Percentiles rank a stretch among this genome's conserved stretches.
Evolutionary conservation across 35 echinoderm and acorn worm species (phyloP).

Genomic region (Patiria miniata): DNA sequence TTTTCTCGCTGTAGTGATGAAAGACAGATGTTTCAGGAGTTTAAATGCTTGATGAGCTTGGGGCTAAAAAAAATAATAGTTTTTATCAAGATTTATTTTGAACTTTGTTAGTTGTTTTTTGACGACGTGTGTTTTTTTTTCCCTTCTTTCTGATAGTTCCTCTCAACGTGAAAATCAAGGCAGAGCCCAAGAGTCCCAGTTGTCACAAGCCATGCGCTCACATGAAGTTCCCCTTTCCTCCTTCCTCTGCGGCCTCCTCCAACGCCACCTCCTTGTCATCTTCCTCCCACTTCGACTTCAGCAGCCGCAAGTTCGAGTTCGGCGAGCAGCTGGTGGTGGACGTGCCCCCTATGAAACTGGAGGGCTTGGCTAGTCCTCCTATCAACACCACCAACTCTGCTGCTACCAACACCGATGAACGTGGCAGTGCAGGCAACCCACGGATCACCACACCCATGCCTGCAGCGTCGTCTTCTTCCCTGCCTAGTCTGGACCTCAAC

Average conservation of each 20-base stretch:
- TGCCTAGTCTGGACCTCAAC: conserved; percentile 50
- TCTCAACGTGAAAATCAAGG: conserved; percentile 70
- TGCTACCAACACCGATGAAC: background rate
- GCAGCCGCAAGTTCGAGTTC: conserved; percentile 52
- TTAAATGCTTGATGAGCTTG: too few species aligned
- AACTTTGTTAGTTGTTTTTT: background rate
- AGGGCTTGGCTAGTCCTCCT: conserved; percentile 18
- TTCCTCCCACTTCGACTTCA: conserved; percentile 51
- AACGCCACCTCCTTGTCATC: conserved; percentile 11
- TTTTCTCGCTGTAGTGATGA: too few species aligned
- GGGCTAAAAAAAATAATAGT: too few species aligned
- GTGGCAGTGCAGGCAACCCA: background rate
- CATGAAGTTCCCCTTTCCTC: conserved; percentile 51
- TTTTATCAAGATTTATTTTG: background rate
- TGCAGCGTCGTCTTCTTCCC: background rate
- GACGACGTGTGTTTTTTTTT: conserved; percentile 1
- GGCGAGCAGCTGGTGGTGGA: conserved; percentile 72
- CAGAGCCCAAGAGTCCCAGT: conserved; percentile 64
- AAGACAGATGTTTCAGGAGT: too few species aligned
- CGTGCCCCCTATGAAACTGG: conserved; percentile 37
- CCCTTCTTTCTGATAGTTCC: conserved; percentile 56
- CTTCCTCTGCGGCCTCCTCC: background rate
- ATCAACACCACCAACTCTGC: background rate
- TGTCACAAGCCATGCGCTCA: conserved; percentile 83
- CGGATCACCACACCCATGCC: background rate